phyloP scores from a whole-genome alignment of 1,140 invertebrate species.

The Drosophila willistoni region DNA sequence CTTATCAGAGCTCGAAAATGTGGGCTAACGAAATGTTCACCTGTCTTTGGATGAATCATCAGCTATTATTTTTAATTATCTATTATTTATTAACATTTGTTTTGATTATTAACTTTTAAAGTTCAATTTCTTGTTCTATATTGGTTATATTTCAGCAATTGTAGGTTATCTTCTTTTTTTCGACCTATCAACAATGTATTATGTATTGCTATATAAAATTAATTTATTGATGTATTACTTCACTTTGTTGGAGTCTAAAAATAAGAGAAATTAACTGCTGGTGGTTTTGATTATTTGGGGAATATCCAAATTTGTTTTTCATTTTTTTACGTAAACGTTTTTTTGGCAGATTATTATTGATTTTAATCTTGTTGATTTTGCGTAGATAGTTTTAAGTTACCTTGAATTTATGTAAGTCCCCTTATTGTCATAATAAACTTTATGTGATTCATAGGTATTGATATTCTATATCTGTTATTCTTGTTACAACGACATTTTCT shows the following conservation, averaged over 20 bases:
- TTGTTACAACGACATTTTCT: no score
- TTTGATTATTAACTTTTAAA: slow-evolving; percentile 35
- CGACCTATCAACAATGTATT: slow-evolving; percentile 29
- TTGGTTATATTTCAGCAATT: slow-evolving; percentile 39
- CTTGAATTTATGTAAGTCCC: no score
- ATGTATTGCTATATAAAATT: slow-evolving; percentile 26
- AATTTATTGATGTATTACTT: slow-evolving; percentile 19
- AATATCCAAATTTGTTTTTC: neutral
- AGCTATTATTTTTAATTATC: slow-evolving; percentile 44
- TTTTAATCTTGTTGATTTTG: neutral
- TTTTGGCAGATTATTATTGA: neutral
- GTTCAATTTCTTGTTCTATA: slow-evolving; percentile 20
- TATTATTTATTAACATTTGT: slow-evolving; percentile 44
- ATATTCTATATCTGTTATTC: no score
- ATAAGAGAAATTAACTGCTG: neutral
- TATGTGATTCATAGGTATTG: no score
- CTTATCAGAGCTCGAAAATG: slow-evolving; percentile 38
- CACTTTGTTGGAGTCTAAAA: neutral
- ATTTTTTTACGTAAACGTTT: neutral
- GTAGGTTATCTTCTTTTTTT: slow-evolving; percentile 18
- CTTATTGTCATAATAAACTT: no score
- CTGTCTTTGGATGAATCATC: neutral
- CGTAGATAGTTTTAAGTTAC: no score
- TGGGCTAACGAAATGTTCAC: slow-evolving; percentile 3
- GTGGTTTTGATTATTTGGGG: neutral